Evolutionary conservation across 2,113 vertebrate species (phyloP).

Genomic region (Lepus americanus): DNA sequence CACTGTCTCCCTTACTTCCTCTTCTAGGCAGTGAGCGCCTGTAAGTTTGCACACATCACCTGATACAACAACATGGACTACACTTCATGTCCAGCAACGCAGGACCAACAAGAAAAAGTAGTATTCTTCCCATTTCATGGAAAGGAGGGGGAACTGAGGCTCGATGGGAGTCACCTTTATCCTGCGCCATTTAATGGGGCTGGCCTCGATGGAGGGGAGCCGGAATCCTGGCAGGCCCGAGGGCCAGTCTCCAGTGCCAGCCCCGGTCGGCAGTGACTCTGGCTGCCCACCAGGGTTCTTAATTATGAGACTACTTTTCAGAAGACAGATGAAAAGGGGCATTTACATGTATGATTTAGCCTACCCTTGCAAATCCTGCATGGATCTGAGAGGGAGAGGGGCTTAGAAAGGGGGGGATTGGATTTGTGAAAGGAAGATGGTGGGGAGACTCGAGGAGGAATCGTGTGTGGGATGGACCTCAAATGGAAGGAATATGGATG

Average conservation of each 20-base stretch:
- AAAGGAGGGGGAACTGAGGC: constrained; percentile 55
- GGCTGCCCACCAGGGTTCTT: background rate
- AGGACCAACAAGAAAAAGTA: constrained; percentile 65
- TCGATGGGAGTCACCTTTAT: constrained; percentile 34
- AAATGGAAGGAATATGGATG: background rate
- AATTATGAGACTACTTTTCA: background rate
- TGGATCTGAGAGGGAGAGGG: constrained; percentile 28
- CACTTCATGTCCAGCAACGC: constrained; percentile 57
- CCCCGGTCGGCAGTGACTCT: background rate
- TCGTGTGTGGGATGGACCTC: background rate
- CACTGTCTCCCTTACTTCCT: constrained; percentile 50
- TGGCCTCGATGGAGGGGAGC: background rate
- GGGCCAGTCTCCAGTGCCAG: background rate
- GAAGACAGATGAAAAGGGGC: constrained; percentile 41
- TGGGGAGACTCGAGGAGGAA: background rate
- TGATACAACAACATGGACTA: constrained; percentile 67
- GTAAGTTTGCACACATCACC: constrained; percentile 73
- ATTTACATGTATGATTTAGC: background rate
- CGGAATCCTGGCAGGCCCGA: background rate
- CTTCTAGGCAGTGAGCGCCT: constrained; percentile 59
- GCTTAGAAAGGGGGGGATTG: constrained; percentile 31
- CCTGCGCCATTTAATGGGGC: constrained; percentile 10
- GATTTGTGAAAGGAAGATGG: background rate
- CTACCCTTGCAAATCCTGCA: background rate
- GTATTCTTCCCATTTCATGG: constrained; percentile 60